Conservation (phyloP, 2,888 invertebrate genomes). For the Homarus gammarus region DNA sequence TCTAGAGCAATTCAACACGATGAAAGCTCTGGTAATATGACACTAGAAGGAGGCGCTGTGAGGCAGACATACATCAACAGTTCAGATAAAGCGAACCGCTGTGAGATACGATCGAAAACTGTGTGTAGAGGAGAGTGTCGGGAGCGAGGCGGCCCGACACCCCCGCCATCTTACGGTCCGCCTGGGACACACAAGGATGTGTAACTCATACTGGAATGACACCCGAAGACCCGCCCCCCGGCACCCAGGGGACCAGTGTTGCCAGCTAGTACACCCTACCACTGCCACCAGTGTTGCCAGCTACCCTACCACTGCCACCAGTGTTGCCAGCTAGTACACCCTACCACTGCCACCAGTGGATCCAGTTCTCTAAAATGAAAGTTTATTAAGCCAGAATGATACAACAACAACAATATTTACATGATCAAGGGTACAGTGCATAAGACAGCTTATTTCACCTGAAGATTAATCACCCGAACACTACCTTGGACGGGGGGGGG, state of each 20-base stretch:
- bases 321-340: not conserved
- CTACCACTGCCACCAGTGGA: no score
- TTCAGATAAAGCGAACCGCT: constrained; percentile 5
- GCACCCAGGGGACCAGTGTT: not conserved
- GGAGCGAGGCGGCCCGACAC: constrained; percentile 11
- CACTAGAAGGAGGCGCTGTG: not conserved
- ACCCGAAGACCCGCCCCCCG: constrained; percentile 21
- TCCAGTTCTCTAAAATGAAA: no score
- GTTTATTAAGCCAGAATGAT: no score
- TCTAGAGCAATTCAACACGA: not conserved
- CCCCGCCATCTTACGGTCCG: constrained; percentile 60
- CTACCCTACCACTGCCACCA: not conserved
- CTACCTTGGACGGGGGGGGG: no score
- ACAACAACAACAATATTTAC: no score
- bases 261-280: not conserved
- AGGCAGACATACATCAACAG: no score
- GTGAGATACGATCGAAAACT: constrained; percentile 38
- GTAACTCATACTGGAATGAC: constrained; percentile 53
- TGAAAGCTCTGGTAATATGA: not conserved
- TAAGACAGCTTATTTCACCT: no score
- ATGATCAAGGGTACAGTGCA: no score
- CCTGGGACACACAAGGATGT: constrained; percentile 47
- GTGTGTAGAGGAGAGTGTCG: not conserved
- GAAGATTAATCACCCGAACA: no score
- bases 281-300: not conserved